Conservation (phyloP, 2,113 vertebrate species). For the Aegithalos caudatus region DNA sequence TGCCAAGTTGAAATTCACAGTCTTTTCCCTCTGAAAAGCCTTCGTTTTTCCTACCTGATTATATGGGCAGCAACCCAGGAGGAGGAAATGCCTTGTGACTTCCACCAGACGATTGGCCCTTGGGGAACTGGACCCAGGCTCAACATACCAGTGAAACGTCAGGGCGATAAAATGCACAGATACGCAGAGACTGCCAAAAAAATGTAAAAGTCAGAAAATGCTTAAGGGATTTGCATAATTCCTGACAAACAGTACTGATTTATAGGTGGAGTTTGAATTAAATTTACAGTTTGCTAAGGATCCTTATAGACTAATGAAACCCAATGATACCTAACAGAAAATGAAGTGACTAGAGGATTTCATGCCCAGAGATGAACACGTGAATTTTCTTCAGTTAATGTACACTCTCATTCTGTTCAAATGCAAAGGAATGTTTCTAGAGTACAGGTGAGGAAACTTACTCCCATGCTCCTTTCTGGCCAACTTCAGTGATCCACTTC, state of each 20-base stretch:
- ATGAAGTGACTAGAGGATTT: neutral
- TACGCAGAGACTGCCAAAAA: neutral
- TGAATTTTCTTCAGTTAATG: neutral
- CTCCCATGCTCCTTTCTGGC: neutral
- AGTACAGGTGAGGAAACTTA: neutral
- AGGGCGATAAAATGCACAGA: neutral
- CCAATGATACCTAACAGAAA: neutral
- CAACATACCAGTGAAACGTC: neutral
- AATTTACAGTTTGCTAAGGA: neutral
- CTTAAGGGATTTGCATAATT: constrained; percentile 26
- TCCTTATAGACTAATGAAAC: neutral
- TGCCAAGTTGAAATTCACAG: neutral
- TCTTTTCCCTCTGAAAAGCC: neutral
- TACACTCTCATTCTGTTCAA: neutral
- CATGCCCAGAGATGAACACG: rapidly evolving
- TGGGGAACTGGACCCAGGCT: neutral
- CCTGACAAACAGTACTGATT: neutral
- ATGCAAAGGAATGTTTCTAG: neutral
- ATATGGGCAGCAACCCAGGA: neutral
- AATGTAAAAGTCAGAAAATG: neutral
- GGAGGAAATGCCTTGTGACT: constrained; percentile 22
- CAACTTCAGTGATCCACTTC: neutral
- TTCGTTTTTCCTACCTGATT: neutral
- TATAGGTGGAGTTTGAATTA: neutral
- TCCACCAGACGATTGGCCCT: neutral